Conservation (phyloP, 2,113 vertebrate genomes). For the Clupea harengus region DNA sequence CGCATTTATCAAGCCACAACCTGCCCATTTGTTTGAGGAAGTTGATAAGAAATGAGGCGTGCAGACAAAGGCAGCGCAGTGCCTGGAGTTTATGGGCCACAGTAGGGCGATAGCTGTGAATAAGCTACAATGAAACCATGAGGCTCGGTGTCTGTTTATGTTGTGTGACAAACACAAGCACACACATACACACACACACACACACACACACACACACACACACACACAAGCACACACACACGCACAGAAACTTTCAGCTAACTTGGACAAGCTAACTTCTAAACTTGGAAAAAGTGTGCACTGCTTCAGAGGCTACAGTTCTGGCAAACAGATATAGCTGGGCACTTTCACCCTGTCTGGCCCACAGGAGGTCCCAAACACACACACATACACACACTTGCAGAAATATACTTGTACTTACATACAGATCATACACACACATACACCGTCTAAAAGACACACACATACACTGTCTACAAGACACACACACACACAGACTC, state of each 20-base stretch:
- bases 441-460: no score
- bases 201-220: slow-evolving; percentile 2
- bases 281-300: background rate
- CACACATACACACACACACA: background rate
- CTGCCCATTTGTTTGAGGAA: background rate
- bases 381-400: background rate
- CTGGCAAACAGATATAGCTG: background rate
- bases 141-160: background rate
- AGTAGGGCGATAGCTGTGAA: background rate
- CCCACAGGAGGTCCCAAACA: background rate
- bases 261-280: slow-evolving; percentile 19
- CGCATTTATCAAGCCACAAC: background rate
- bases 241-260: slow-evolving; percentile 45
- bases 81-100: background rate
- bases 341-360: background rate
- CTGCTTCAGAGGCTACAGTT: background rate
- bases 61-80: background rate
- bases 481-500: background rate
- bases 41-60: slow-evolving; percentile 1
- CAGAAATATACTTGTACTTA: no score
- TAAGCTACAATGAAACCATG: background rate
- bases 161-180: background rate
- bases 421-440: no score
- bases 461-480: background rate
- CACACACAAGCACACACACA: background rate